Percentiles rank a stretch among this genome's conserved stretches.
phyloP scores from a whole-genome alignment of 2,113 vertebrate genomes.

The Arenaria interpres region DNA sequence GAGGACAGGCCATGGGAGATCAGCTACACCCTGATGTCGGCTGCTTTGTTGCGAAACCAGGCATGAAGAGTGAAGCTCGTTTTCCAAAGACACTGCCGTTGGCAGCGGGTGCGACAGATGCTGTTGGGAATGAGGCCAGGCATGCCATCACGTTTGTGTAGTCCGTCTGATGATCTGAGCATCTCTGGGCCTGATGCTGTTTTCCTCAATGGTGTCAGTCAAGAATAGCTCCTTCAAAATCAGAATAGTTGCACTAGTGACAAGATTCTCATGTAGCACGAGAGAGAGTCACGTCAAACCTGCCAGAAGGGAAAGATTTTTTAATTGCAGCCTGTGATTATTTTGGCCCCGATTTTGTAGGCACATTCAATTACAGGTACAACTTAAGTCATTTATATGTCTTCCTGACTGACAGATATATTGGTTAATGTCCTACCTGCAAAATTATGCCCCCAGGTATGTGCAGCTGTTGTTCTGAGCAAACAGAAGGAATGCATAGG shows the following conservation, averaged over 20 bases:
- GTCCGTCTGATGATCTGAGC: neutral
- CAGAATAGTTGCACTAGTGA: neutral
- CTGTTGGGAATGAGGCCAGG: neutral
- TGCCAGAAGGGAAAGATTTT: neutral
- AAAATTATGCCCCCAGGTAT: constrained; percentile 11
- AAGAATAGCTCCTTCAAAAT: neutral
- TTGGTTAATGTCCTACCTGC: neutral
- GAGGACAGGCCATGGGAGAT: neutral
- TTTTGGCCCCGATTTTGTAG: neutral
- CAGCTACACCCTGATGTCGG: neutral
- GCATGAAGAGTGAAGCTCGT: neutral
- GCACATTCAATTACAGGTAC: neutral
- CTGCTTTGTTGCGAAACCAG: constrained; percentile 18
- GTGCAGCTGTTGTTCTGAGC: neutral
- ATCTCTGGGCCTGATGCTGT: neutral
- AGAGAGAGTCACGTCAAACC: neutral
- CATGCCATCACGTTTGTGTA: neutral
- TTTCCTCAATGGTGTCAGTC: neutral
- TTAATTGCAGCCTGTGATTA: neutral
- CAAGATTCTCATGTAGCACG: fast-evolving
- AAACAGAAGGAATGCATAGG: neutral
- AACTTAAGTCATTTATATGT: neutral
- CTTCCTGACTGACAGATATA: neutral
- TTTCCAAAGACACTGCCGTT: neutral
- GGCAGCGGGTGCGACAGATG: neutral